These are phyloP conservation scores for Rissa tridactyla DNA, from an alignment of 2,113 vertebrate genomes.

Conservation along the genomic window DNA sequence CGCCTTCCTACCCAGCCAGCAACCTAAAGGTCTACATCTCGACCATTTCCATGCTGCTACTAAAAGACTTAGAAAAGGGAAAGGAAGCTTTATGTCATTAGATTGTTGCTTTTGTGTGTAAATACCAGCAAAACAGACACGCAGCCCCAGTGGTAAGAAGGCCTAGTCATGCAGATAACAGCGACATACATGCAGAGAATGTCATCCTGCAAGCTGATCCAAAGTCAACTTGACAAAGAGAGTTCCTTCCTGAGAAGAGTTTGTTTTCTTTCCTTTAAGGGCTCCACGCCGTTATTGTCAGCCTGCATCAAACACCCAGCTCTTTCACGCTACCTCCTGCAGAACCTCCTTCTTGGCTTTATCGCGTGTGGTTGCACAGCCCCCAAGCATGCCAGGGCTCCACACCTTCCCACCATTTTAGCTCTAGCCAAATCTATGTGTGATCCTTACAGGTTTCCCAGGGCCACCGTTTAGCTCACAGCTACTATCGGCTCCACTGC, in stretches of 20 bases:
- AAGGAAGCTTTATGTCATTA: neutral
- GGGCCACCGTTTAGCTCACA: constrained; percentile 58
- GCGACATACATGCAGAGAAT: neutral
- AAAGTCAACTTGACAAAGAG: neutral
- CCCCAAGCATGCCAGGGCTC: neutral
- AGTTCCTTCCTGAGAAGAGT: neutral
- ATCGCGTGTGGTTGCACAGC: neutral
- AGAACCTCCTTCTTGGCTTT: neutral
- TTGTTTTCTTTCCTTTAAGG: neutral
- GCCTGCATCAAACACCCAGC: neutral
- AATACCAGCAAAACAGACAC: neutral
- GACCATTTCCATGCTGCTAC: neutral
- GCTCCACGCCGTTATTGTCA: neutral
- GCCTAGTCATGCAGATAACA: neutral
- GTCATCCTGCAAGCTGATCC: neutral
- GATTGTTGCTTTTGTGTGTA: neutral
- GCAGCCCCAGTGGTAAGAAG: neutral
- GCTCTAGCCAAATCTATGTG: neutral
- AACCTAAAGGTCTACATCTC: neutral
- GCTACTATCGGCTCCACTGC: constrained; percentile 84
- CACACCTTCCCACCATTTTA: neutral
- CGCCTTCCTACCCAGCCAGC: neutral
- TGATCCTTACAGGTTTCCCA: neutral
- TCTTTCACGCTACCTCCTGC: neutral
- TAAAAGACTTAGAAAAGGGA: neutral